Conservation (phyloP, 2,797 vertebrate species). For the Lagocephalus sceleratus region DNA sequence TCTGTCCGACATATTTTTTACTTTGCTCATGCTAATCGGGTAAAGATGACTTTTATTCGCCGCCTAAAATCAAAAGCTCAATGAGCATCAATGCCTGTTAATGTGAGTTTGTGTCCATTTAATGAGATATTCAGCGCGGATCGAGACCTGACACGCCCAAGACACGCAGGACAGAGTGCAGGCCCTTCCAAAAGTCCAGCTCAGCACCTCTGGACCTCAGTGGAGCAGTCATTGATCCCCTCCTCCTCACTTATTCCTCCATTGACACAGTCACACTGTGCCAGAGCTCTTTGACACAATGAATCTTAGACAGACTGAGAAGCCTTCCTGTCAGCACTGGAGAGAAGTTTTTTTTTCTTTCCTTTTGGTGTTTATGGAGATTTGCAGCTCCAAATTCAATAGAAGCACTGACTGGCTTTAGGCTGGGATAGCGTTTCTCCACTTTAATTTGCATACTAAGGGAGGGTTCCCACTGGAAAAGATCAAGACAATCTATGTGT, state of each 20-base stretch:
- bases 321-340: constrained; percentile 56
- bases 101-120: constrained; percentile 23
- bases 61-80: too few species aligned
- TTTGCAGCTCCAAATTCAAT: constrained; percentile 61
- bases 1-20: too few species aligned
- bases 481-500: constrained; percentile 77
- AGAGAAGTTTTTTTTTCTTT: constrained; percentile 51
- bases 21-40: too few species aligned
- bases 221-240: constrained; percentile 62
- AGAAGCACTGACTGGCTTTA: constrained; percentile 50
- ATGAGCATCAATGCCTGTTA: constrained; percentile 8
- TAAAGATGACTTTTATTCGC: too few species aligned
- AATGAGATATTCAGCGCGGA: constrained; percentile 26
- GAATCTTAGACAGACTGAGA: constrained; percentile 55
- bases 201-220: constrained; percentile 70
- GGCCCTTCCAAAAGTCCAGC: constrained; percentile 58
- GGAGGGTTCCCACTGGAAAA: constrained; percentile 69
- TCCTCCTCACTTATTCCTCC: constrained; percentile 66
- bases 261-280: constrained; percentile 69
- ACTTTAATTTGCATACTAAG: constrained; percentile 68
- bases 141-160: constrained; percentile 27
- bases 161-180: constrained; percentile 48
- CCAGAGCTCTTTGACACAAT: constrained; percentile 58
- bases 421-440: constrained; percentile 55
- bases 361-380: constrained; percentile 64